Percentiles rank a stretch among this genome's conserved stretches.
phyloP scores from a whole-genome alignment of 2,888 invertebrate species.

The Magallana nippona region DNA sequence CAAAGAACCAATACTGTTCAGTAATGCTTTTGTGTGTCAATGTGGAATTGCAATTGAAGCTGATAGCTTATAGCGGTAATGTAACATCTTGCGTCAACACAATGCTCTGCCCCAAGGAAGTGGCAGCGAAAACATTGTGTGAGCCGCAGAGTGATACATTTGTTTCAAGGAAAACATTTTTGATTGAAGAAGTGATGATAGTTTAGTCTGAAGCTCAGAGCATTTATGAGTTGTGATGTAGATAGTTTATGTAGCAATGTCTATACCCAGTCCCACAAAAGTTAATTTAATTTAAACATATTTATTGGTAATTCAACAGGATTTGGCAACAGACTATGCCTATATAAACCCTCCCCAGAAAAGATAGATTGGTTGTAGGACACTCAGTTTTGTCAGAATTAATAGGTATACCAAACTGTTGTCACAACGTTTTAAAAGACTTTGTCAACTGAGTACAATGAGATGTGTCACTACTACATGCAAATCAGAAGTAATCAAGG shows the following conservation, averaged over 20 bases:
- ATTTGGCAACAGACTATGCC: too few species aligned
- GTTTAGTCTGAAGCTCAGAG: background rate
- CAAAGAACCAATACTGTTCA: background rate
- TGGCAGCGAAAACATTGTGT: background rate
- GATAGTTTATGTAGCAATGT: constrained; percentile 1
- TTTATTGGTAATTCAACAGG: too few species aligned
- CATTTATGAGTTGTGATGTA: constrained; percentile 8
- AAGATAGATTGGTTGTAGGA: constrained; percentile 4
- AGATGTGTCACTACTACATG: background rate
- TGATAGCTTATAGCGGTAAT: background rate
- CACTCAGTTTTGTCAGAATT: constrained; percentile 32
- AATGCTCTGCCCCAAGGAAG: background rate
- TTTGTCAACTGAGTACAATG: too few species aligned
- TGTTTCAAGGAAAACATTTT: constrained; percentile 15
- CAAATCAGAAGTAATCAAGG: constrained; percentile 36
- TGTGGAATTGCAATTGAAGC: background rate
- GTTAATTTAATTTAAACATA: too few species aligned
- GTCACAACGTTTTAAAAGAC: background rate
- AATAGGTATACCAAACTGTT: constrained; percentile 32
- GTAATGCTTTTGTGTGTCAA: background rate
- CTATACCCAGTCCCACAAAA: constrained; percentile 8
- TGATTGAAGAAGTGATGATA: background rate
- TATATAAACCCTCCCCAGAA: too few species aligned
- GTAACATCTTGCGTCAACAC: background rate
- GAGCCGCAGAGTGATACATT: constrained; percentile 12